Conservation (phyloP, 2,888 invertebrate genomes). For the Mythimna ferrago region DNA sequence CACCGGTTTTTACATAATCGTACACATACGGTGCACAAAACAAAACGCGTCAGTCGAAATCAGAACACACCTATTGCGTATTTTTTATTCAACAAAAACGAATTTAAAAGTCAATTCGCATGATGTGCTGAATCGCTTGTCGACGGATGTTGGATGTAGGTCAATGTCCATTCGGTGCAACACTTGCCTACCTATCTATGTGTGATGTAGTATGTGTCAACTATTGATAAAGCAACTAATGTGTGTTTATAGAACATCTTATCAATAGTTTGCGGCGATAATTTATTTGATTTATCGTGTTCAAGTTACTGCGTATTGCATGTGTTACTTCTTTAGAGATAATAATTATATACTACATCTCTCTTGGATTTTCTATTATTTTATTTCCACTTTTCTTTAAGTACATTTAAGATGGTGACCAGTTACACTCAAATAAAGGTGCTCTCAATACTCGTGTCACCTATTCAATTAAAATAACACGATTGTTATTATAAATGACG, state of each 20-base stretch:
- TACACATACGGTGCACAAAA: slow-evolving; percentile 50
- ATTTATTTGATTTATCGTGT: slow-evolving; percentile 33
- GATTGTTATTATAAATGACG: slow-evolving; percentile 37
- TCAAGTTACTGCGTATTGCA: slow-evolving; percentile 24
- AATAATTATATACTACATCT: no score
- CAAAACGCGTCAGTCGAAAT: slow-evolving; percentile 61
- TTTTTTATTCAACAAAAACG: slow-evolving; percentile 78
- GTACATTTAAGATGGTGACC: neutral
- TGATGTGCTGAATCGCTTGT: slow-evolving; percentile 81
- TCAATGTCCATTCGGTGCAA: slow-evolving; percentile 80
- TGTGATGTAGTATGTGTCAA: slow-evolving; percentile 53
- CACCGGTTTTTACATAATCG: slow-evolving; percentile 46
- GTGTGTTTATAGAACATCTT: slow-evolving; percentile 56
- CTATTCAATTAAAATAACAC: slow-evolving; percentile 30
- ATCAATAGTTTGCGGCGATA: slow-evolving; percentile 41
- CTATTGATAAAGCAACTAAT: slow-evolving; percentile 47
- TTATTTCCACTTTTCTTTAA: neutral
- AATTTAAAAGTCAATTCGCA: slow-evolving; percentile 83
- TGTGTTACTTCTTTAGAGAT: neutral
- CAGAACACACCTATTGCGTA: slow-evolving; percentile 64
- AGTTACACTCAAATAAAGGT: neutral
- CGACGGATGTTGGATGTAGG: slow-evolving; percentile 80
- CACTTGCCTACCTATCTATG: slow-evolving; percentile 57
- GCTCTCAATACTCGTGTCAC: slow-evolving; percentile 15
- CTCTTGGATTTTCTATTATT: neutral